phyloP scores from a whole-genome alignment of 2,888 invertebrate genomes.

The Spilosoma lubricipeda region DNA sequence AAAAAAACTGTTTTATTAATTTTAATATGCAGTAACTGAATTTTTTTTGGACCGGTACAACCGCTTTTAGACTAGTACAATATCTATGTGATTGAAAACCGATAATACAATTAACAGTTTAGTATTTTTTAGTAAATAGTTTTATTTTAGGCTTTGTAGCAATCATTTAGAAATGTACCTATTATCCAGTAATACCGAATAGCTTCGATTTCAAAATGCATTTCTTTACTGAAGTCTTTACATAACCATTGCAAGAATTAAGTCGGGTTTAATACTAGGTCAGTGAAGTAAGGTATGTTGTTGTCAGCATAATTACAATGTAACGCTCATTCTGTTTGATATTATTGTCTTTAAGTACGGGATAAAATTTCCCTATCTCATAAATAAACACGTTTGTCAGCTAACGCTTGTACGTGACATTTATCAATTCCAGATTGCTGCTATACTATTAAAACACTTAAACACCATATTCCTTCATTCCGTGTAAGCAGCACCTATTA shows the following conservation, averaged over 20 bases:
- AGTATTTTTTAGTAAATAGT: too few species aligned
- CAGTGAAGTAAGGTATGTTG: constrained; percentile 35
- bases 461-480: too few species aligned
- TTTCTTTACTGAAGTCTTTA: constrained; percentile 9
- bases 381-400: background rate
- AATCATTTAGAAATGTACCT: background rate
- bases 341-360: background rate
- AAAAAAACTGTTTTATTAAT: too few species aligned
- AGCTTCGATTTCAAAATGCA: constrained; percentile 6
- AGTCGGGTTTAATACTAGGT: constrained; percentile 27
- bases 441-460: background rate
- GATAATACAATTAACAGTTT: background rate
- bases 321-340: constrained; percentile 37
- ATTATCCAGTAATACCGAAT: background rate
- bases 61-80: background rate
- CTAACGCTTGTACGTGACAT: background rate
- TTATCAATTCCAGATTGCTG: background rate
- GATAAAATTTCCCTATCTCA: background rate
- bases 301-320: constrained; percentile 38
- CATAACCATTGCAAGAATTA: constrained; percentile 27
- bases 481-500: too few species aligned
- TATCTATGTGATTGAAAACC: background rate
- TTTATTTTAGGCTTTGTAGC: background rate
- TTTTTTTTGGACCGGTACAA: too few species aligned
- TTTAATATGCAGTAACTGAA: background rate